These are phyloP conservation scores for Anadara kagoshimensis DNA, from an alignment of 1,140 invertebrate species.

Conservation along the genomic window DNA sequence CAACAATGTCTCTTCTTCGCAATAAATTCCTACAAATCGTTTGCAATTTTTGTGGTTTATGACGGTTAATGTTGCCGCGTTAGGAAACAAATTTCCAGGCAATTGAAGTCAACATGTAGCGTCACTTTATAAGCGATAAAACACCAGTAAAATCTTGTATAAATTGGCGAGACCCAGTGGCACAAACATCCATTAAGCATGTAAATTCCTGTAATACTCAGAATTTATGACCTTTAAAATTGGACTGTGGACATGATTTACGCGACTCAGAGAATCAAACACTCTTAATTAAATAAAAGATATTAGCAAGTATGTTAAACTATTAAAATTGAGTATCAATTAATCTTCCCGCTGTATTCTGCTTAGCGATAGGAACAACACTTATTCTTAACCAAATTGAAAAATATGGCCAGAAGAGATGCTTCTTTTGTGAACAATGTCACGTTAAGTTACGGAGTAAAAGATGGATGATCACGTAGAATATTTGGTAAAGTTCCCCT, in stretches of 20 bases:
- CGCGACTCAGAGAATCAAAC: constrained; percentile 7
- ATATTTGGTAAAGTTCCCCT: constrained; percentile 17
- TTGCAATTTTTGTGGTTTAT: constrained; percentile 38
- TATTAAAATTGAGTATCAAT: constrained; percentile 30
- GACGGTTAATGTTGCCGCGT: constrained; percentile 33
- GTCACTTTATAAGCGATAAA: constrained; percentile 32
- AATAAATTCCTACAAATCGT: constrained; percentile 29
- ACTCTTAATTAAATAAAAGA: constrained; percentile 36
- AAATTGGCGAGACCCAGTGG: constrained; percentile 22
- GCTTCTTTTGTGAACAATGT: constrained; percentile 22
- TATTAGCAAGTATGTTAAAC: constrained; percentile 23
- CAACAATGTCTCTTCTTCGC: constrained; percentile 18
- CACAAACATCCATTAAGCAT: constrained; percentile 27
- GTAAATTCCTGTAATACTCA: constrained; percentile 24
- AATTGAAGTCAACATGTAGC: constrained; percentile 37
- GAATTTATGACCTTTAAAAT: constrained; percentile 26
- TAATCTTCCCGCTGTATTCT: constrained; percentile 17
- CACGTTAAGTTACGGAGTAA: constrained; percentile 35
- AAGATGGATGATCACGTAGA: constrained; percentile 40
- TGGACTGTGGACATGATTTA: constrained; percentile 28
- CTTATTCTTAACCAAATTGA: neutral
- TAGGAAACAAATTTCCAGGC: constrained; percentile 37
- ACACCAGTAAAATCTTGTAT: constrained; percentile 10
- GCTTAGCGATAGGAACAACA: neutral
- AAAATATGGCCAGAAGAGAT: constrained; percentile 30